Base-by-base conservation (phyloP, 2,113 vertebrate species). In the Entelurus aequoreus region DNA sequence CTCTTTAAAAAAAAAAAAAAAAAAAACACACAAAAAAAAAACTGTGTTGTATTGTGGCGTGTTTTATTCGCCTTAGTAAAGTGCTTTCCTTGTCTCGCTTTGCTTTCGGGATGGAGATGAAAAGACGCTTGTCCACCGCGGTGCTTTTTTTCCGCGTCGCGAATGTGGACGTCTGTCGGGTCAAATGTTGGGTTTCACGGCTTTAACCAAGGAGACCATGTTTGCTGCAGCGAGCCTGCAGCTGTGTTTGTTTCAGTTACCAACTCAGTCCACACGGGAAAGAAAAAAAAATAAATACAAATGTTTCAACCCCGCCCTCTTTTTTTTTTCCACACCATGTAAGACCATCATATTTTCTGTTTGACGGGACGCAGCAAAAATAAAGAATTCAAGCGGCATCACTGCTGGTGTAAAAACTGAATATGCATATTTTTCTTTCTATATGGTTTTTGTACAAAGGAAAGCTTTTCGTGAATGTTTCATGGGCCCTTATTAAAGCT, bases 131-230 rank as follows among this genome's bases (percentile, higher is more conserved):
- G 54, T 69, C 85, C 84, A 62, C 63, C 42, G 44, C 56, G 67
- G 54, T 68, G 36, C 68, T 71, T 65, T 65, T 54, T 82, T 83
- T 28, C 28, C 28, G 28, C 28, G 28, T 28, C 74, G 79, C 74
- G 77, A 75, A 90, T 90, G 90, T 93, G 81, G 86, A 90, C 86
- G 86, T 87, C 61, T 3, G 28, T 28, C 28, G 28, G 28, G 28
- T 28, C 28, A 28, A 28, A 75, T 72, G 87, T 81, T 89, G 85
- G 88, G 89, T 90, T 91, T 86, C 83, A 86, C 91, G 87, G 88
- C 92, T 88, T 92, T 90, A 84, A 94, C 92, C 91, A 95, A 94
- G 93, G 93, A 93, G 94, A 92, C 92, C 91, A 84, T 79, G 62
- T 84, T 77, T 90, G 75, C 78, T 63, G 62, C 77, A 84, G 68